Percentiles rank a stretch among this genome's conserved stretches.
These are phyloP conservation scores for Clostera curtula DNA, from an alignment of 2,888 invertebrate genomes.

Conservation along the genomic window DNA sequence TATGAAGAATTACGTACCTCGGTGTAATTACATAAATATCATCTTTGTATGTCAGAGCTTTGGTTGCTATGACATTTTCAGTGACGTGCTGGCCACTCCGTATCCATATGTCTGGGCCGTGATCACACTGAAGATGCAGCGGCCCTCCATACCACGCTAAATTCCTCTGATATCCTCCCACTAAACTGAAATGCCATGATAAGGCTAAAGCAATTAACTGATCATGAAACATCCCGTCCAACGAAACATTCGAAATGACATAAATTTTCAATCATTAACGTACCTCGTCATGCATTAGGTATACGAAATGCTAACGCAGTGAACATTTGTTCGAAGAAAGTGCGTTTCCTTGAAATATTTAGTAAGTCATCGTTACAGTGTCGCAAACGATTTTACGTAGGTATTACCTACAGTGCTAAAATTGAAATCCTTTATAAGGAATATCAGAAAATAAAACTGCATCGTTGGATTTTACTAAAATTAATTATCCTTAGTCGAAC, in stretches of 20 bases:
- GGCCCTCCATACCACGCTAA: conserved; percentile 61
- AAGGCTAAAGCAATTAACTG: conserved; percentile 5
- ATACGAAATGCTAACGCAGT: conserved; percentile 1
- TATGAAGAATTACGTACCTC: too few species aligned
- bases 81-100: conserved; percentile 67
- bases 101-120: conserved; percentile 66
- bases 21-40: conserved; percentile 76
- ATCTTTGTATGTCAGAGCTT: conserved; percentile 72
- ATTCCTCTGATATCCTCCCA: conserved; percentile 36
- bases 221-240: conserved; percentile 15
- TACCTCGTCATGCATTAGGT: too few species aligned
- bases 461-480: too few species aligned
- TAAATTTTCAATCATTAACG: too few species aligned
- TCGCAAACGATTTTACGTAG: background rate
- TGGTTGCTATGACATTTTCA: conserved; percentile 77
- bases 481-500: too few species aligned
- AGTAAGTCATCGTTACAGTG: conserved; percentile 1
- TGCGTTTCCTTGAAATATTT: conserved; percentile 1
- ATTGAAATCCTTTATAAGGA: too few species aligned
- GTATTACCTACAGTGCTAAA: too few species aligned
- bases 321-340: background rate
- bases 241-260: too few species aligned
- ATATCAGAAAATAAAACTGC: too few species aligned
- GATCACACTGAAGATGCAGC: conserved; percentile 56
- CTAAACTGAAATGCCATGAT: conserved; percentile 10